Conservation (phyloP, 35 echinoderm and acorn worm species). For the Anneissia japonica region DNA sequence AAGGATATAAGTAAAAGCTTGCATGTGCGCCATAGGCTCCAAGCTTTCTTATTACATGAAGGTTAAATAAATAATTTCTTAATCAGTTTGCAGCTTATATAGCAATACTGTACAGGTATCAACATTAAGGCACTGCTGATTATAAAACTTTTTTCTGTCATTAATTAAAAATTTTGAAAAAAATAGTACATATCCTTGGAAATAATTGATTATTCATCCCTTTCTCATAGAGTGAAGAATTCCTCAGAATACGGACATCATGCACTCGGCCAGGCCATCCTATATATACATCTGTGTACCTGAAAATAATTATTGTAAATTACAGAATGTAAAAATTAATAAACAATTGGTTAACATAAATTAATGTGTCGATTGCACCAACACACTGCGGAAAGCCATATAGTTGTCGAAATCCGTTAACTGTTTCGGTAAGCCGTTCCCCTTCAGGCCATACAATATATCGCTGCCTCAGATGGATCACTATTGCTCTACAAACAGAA, state of each 20-base stretch:
- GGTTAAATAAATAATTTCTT: no score
- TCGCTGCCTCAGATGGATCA: neutral
- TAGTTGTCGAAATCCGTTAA: neutral
- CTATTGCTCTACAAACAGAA: neutral
- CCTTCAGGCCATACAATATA: neutral
- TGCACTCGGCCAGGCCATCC: conserved; percentile 40
- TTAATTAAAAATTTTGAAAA: no score
- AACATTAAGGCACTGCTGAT: no score
- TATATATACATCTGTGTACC: conserved; percentile 10
- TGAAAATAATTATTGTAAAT: no score
- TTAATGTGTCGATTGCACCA: neutral
- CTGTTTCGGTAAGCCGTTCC: neutral
- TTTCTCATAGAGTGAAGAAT: conserved; percentile 2
- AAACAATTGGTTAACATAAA: no score
- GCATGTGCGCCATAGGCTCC: no score
- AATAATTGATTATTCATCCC: neutral
- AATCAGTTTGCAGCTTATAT: no score
- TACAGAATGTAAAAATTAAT: no score
- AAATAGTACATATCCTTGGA: neutral
- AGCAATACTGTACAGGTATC: no score
- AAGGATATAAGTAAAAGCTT: no score
- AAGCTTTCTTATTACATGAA: no score
- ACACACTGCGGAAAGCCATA: conserved; percentile 1
- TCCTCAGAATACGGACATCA: conserved; percentile 11
- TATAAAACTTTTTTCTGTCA: no score